Evolutionary conservation across 2,113 vertebrate species (phyloP).

Genomic region (Ariopsis seemanni): DNA sequence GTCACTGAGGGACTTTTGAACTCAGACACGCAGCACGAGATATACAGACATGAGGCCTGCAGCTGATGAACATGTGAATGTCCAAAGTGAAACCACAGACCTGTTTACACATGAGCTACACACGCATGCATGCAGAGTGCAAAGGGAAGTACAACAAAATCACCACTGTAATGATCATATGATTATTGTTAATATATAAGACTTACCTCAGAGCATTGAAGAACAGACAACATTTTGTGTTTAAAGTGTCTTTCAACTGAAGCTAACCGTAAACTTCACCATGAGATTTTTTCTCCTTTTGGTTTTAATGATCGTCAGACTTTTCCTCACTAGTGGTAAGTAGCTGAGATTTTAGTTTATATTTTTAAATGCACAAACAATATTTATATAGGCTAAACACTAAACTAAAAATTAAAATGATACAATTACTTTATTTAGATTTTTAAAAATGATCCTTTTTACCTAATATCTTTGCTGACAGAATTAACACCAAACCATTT

Average conservation of each 20-base stretch:
- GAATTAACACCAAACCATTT: neutral
- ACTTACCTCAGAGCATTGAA: slow-evolving; percentile 12
- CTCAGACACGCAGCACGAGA: neutral
- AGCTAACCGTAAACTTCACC: neutral
- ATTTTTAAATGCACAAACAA: neutral
- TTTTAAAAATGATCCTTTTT: neutral
- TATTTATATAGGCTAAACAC: neutral
- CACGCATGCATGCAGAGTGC: neutral
- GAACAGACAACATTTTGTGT: neutral
- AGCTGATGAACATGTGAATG: slow-evolving; percentile 50
- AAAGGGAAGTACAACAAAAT: slow-evolving; percentile 38
- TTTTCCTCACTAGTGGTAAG: slow-evolving; percentile 58
- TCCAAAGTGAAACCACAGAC: slow-evolving; percentile 39
- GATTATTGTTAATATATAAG: slow-evolving; percentile 49
- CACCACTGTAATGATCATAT: slow-evolving; percentile 50
- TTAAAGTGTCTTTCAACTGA: slow-evolving; percentile 2
- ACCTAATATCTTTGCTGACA: neutral
- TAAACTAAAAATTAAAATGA: neutral
- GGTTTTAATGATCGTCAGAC: slow-evolving; percentile 11
- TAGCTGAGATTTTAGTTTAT: neutral
- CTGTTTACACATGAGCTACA: slow-evolving; percentile 31
- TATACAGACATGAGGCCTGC: slow-evolving; percentile 11
- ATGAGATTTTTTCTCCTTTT: slow-evolving; percentile 49
- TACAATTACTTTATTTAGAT: neutral
- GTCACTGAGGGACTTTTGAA: slow-evolving; percentile 9